Evolutionary conservation across 1,140 invertebrate species (phyloP), one percentile per base, ranked within the genome.

Genomic region (Lepidurus packardi): DNA sequence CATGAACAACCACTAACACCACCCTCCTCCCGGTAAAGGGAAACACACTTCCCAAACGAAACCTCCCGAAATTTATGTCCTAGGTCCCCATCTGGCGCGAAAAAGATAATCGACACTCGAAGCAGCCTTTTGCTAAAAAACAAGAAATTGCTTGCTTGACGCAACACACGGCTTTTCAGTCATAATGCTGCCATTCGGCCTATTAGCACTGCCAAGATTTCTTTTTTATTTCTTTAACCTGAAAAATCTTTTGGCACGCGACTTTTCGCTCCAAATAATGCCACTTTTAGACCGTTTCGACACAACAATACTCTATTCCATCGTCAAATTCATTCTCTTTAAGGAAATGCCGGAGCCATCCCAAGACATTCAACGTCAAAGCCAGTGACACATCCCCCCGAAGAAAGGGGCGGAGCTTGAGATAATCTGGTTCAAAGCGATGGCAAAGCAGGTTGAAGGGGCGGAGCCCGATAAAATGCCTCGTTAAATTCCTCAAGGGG

Each of bases 401-500:
- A 4, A 34, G 21, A 65, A 65, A 65, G 16, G 13, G 53, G 53
- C 53, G 53, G 16, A 21, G 16, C 53, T 65, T 21, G 13, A 65
- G 53, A 13, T 65, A 65, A 65, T 65, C 16, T 16, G 53, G 53
- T 21, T 21, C 53, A n/a, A 16, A n/a, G 45, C 16, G 45, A 65
- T 65, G 53, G 53, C 16, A 21, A 65, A 21, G 13, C 53, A 65
- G 53, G 53, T 65, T 65, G 34, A 65, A 65, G 13, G 8, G 53
- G 53, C 53, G 53, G 53, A 13, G 53, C 53, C 21, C 53, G 53
- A 65, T 65, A 16, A 65, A 65, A 65, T 65, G 53, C 53, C 53
- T 65, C 13, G 53, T 65, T 65, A 65, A 21, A 16, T 65, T 21
- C 13, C n/a, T 13, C 16, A 21, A 21, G 53, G 53, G 53, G 8